phyloP scores from a whole-genome alignment of 2,797 vertebrate species.

The Pachyuromys duprasi region DNA sequence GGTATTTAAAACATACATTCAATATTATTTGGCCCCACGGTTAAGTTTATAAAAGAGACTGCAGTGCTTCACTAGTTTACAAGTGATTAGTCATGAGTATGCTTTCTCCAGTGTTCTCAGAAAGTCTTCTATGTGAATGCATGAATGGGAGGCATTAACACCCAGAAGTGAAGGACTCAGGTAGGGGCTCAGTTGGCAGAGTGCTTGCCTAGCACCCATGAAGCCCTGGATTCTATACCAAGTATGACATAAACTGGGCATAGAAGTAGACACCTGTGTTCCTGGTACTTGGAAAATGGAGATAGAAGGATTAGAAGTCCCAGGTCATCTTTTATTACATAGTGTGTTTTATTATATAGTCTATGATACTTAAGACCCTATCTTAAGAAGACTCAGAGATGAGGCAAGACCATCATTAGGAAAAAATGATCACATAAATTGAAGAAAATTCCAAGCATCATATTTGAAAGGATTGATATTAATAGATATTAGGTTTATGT shows the following conservation, averaged over 20 bases:
- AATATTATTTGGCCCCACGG: not conserved
- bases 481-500: accelerated
- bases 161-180: not conserved
- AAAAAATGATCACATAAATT: accelerated
- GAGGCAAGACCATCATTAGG: not conserved
- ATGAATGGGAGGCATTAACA: not conserved
- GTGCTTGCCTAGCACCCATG: not conserved
- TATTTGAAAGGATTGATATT: not conserved
- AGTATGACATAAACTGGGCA: not conserved
- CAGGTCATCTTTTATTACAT: not conserved
- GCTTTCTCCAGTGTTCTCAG: not conserved
- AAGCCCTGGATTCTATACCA: not conserved
- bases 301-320: not conserved
- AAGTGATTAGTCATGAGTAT: not conserved
- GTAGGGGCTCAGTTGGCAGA: not conserved
- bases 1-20: not conserved
- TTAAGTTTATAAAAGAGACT: not conserved
- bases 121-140: not conserved
- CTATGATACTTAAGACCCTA: not conserved
- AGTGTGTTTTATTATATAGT: not conserved
- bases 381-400: not conserved
- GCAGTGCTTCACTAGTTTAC: not conserved
- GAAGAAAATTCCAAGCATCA: accelerated
- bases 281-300: not conserved
- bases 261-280: not conserved